Evolutionary conservation across 2,888 invertebrate genomes (phyloP).

Genomic region (Pediacus dermestoides): DNA sequence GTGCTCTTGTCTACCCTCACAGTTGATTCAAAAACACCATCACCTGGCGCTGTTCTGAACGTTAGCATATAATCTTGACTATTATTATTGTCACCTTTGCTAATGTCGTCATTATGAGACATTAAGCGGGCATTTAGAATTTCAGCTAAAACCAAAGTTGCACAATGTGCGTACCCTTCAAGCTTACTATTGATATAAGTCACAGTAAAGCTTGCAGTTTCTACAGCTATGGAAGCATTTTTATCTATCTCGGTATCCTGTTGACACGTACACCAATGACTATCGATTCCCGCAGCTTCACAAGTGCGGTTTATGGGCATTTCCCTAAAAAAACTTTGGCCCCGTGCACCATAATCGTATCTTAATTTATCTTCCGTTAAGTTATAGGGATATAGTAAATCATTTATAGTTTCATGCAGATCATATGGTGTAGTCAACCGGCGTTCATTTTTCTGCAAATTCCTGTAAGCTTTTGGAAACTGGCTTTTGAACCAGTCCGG

Average conservation of each 20-base stretch:
- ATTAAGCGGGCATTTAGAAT: conserved; percentile 67
- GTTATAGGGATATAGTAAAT: conserved; percentile 57
- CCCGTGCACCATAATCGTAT: not conserved
- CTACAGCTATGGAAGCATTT: conserved; percentile 54
- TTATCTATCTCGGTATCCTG: conserved; percentile 57
- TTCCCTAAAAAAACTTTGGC: conserved; percentile 67
- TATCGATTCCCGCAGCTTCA: conserved; percentile 69
- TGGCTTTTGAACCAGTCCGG: conserved; percentile 68
- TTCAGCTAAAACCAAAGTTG: conserved; percentile 57
- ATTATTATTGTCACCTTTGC: conserved; percentile 43
- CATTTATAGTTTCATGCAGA: conserved; percentile 72
- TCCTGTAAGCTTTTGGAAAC: conserved; percentile 60
- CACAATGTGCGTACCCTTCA: conserved; percentile 61
- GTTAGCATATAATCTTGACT: conserved; percentile 63
- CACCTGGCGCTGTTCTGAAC: conserved; percentile 63
- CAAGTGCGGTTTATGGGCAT: conserved; percentile 74
- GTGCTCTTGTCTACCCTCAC: conserved; percentile 49
- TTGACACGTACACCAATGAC: conserved; percentile 88
- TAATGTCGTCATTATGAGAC: conserved; percentile 46
- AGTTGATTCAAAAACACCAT: conserved; percentile 76
- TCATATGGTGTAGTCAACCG: conserved; percentile 83
- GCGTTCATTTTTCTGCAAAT: conserved; percentile 62
- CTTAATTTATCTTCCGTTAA: conserved; percentile 31
- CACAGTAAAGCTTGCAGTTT: conserved; percentile 62
- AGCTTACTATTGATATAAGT: conserved; percentile 63